Conservation (phyloP, 2,113 vertebrate genomes). For the Pluvialis apricaria region DNA sequence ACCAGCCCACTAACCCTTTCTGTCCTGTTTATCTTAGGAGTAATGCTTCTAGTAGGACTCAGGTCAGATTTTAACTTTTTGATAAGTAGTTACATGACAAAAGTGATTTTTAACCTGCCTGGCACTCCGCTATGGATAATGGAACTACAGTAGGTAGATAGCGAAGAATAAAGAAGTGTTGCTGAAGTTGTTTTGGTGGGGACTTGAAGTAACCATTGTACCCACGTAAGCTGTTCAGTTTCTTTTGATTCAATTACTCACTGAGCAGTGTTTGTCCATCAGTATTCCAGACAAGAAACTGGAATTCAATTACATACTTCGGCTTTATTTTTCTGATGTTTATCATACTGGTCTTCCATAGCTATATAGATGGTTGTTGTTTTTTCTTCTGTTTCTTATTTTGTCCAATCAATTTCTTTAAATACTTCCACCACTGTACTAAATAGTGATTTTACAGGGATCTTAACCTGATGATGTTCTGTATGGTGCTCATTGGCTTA, state of each 20-base stretch:
- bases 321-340: background rate
- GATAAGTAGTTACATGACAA: background rate
- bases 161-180: background rate
- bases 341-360: background rate
- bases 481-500: background rate
- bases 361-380: background rate
- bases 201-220: background rate
- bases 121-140: background rate
- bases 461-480: background rate
- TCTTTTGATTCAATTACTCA: background rate
- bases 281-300: background rate
- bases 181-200: background rate
- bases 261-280: background rate
- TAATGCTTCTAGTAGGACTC: background rate
- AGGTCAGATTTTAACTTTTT: background rate
- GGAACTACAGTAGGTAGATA: background rate
- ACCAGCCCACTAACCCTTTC: background rate
- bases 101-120: background rate
- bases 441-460: background rate
- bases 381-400: background rate
- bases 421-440: background rate
- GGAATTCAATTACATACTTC: background rate
- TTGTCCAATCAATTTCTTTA: background rate
- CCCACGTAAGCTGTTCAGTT: background rate
- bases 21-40: background rate